Evolutionary conservation across 2,888 invertebrate species (phyloP).

Genomic region (Criorhina ranunculi): DNA sequence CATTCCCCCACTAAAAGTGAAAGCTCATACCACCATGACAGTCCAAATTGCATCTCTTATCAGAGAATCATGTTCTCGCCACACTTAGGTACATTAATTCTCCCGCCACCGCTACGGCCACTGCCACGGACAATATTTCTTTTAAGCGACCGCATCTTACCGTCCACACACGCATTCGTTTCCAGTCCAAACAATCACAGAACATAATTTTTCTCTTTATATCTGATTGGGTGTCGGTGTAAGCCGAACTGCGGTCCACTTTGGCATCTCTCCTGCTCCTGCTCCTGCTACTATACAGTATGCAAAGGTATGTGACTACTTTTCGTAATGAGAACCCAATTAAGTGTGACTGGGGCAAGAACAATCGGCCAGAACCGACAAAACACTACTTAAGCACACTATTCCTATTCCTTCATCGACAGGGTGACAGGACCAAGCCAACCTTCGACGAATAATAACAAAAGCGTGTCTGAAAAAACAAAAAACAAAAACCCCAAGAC

Average conservation of each 20-base stretch:
- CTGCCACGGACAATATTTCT: conserved; percentile 38
- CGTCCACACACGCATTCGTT: conserved; percentile 51
- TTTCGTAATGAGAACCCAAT: conserved; percentile 75
- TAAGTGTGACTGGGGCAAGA: conserved; percentile 60
- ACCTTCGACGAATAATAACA: conserved; percentile 56
- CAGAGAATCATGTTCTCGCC: conserved; percentile 49
- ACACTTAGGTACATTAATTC: conserved; percentile 64
- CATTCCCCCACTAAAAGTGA: neutral
- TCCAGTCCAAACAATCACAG: conserved; percentile 44
- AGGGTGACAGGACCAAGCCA: conserved; percentile 55
- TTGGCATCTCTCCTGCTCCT: conserved; percentile 1
- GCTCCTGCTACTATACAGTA: conserved; percentile 30
- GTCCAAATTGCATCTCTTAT: conserved; percentile 43
- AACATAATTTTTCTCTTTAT: conserved; percentile 74
- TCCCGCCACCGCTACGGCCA: conserved; percentile 13
- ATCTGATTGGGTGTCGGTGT: conserved; percentile 69
- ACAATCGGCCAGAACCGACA: conserved; percentile 46
- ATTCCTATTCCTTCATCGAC: conserved; percentile 73
- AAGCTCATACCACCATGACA: conserved; percentile 36
- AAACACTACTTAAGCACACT: conserved; percentile 57
- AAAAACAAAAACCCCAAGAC: conserved; percentile 34
- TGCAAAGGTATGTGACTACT: conserved; percentile 76
- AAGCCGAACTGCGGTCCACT: conserved; percentile 6
- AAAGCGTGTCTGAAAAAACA: conserved; percentile 66
- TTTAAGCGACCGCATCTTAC: conserved; percentile 31